A percentile compares a stretch with the other conserved stretches of the same genome.
These are phyloP conservation scores for Drosophila sp. DNA, from an alignment of 1,140 invertebrate species.

Conservation along the genomic window DNA sequence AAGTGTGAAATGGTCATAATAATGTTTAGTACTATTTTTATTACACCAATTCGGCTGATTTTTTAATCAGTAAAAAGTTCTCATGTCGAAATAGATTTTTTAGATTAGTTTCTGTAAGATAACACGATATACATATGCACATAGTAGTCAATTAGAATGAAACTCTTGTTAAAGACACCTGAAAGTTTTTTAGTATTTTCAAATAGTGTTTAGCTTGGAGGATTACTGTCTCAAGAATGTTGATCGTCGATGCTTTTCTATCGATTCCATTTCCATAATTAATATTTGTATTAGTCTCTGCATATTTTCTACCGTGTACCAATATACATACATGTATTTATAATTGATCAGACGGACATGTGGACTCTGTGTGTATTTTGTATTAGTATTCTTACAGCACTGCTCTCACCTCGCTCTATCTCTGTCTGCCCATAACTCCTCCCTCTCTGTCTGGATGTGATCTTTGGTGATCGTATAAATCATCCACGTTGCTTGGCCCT, in stretches of 20 bases:
- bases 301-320: too few species aligned
- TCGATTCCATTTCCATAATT: too few species aligned
- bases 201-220: too few species aligned
- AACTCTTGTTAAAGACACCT: too few species aligned
- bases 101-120: background rate
- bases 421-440: constrained; percentile 17
- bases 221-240: too few species aligned
- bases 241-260: too few species aligned
- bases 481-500: constrained; percentile 36
- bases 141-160: too few species aligned
- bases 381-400: constrained; percentile 37
- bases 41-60: background rate
- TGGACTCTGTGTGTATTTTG: background rate
- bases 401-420: constrained; percentile 14
- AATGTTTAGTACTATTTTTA: constrained; percentile 18
- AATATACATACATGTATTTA: background rate
- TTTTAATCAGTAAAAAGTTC: background rate
- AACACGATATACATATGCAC: background rate
- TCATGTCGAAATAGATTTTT: background rate
- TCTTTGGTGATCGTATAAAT: constrained; percentile 63
- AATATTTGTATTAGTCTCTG: too few species aligned
- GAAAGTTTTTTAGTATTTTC: too few species aligned
- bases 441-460: constrained; percentile 26
- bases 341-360: constrained; percentile 9
- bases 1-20: background rate